These are phyloP conservation scores for Paramormyrops hopkinsi DNA, from an alignment of 2,797 vertebrate species.

Conservation along the genomic window DNA sequence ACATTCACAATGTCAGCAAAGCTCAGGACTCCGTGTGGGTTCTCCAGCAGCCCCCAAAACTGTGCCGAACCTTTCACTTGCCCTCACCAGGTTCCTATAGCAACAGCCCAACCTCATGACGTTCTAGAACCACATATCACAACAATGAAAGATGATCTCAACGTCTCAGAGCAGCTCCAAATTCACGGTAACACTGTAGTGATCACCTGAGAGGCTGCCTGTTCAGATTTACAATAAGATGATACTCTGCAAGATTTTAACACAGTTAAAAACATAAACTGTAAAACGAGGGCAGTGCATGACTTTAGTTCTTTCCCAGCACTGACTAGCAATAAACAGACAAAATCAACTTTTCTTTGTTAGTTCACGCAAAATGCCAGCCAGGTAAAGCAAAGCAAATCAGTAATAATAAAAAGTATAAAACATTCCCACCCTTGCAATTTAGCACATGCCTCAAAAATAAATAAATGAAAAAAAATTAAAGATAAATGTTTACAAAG, in stretches of 20 bases:
- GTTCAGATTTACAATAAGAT: background rate
- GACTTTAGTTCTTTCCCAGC: background rate
- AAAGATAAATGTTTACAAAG: slow-evolving; percentile 7
- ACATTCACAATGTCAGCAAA: background rate
- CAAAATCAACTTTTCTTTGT: background rate
- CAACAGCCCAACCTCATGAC: background rate
- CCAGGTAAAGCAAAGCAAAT: slow-evolving; percentile 5
- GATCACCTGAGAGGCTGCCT: background rate
- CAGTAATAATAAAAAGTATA: slow-evolving; percentile 8
- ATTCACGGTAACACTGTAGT: background rate
- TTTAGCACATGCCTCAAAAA: slow-evolving; percentile 20
- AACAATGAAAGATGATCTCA: background rate
- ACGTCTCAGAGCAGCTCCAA: background rate
- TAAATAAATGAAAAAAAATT: slow-evolving; percentile 1
- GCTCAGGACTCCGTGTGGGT: background rate
- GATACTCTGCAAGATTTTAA: background rate
- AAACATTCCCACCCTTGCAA: slow-evolving; percentile 17
- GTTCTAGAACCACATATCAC: background rate
- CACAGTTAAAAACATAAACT: background rate
- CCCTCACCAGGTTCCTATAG: background rate
- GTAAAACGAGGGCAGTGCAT: background rate
- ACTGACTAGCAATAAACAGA: background rate
- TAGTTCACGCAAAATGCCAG: background rate
- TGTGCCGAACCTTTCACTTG: background rate
- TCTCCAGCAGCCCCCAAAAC: background rate